These are phyloP conservation scores for Cantharis nigra DNA, from an alignment of 2,888 invertebrate genomes.

Conservation along the genomic window DNA sequence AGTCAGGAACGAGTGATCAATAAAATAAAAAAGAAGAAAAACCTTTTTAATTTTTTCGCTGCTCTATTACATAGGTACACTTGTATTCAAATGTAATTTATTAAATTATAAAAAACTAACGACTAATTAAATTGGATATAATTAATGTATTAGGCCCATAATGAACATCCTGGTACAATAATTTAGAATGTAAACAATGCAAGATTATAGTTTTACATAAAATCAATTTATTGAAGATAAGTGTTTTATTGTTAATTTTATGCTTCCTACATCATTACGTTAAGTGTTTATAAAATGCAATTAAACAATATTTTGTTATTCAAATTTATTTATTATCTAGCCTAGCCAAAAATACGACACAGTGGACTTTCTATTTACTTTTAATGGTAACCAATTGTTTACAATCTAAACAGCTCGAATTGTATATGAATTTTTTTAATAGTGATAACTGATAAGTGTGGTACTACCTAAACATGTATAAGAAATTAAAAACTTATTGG, in stretches of 20 bases:
- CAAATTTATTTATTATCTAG: background rate
- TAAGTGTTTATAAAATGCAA: background rate
- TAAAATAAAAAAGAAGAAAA: too few relatives aligned
- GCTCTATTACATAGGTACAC: too few relatives aligned
- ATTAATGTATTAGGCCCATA: too few relatives aligned
- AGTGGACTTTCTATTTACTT: background rate
- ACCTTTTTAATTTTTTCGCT: too few relatives aligned
- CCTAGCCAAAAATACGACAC: background rate
- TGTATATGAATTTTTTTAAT: background rate
- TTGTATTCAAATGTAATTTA: too few relatives aligned
- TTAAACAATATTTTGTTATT: background rate
- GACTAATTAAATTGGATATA: too few relatives aligned
- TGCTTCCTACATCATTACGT: background rate
- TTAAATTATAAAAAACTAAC: too few relatives aligned
- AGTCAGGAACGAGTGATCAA: too few relatives aligned
- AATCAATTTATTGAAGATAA: background rate
- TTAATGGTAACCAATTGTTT: background rate
- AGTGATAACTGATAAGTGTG: background rate
- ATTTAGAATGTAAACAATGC: too few relatives aligned
- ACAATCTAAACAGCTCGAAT: background rate
- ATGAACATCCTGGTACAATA: too few relatives aligned
- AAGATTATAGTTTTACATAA: background rate
- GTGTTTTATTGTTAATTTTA: background rate
- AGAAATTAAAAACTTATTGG: background rate
- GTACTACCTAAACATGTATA: background rate